These are phyloP conservation scores for Cheilosia grossa DNA, from an alignment of 2,888 invertebrate genomes.

Conservation along the genomic window DNA sequence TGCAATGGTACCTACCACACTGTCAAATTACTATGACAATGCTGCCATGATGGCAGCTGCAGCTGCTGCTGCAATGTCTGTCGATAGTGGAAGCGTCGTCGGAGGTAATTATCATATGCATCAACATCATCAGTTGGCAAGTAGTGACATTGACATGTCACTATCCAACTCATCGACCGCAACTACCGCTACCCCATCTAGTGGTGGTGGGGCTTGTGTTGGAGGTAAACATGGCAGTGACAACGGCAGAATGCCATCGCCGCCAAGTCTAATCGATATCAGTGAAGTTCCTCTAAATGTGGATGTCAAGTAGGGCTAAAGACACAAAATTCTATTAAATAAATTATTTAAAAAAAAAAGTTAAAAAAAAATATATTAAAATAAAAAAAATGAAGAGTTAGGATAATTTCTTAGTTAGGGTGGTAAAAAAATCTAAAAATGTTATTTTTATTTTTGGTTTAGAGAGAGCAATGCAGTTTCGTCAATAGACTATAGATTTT, in stretches of 20 bases:
- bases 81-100: slow-evolving; percentile 63
- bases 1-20: slow-evolving; percentile 74
- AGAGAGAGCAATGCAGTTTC: slow-evolving; percentile 54
- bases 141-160: slow-evolving; percentile 76
- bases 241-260: slow-evolving; percentile 78
- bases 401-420: slow-evolving; percentile 74
- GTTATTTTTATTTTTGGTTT: slow-evolving; percentile 64
- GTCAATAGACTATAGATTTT: slow-evolving; percentile 41
- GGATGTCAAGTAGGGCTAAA: slow-evolving; percentile 83
- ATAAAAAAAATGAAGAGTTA: slow-evolving; percentile 68
- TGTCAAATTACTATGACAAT: slow-evolving; percentile 83
- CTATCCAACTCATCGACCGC: slow-evolving; percentile 69
- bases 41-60: slow-evolving; percentile 83
- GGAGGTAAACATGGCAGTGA: slow-evolving; percentile 60
- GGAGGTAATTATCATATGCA: slow-evolving; percentile 76
- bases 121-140: slow-evolving; percentile 81
- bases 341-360: slow-evolving; percentile 73
- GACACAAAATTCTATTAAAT: slow-evolving; percentile 68
- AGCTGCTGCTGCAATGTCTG: slow-evolving; percentile 80
- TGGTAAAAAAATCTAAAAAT: slow-evolving; percentile 74
- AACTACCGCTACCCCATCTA: slow-evolving; percentile 68
- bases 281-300: slow-evolving; percentile 83
- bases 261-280: slow-evolving; percentile 83
- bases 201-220: slow-evolving; percentile 29
- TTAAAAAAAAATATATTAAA: slow-evolving; percentile 65